A percentile compares a stretch with the other conserved stretches of the same genome.
These are phyloP conservation scores for Thamnaconus septentrionalis DNA, from an alignment of 2,113 vertebrate genomes.

Conservation along the genomic window DNA sequence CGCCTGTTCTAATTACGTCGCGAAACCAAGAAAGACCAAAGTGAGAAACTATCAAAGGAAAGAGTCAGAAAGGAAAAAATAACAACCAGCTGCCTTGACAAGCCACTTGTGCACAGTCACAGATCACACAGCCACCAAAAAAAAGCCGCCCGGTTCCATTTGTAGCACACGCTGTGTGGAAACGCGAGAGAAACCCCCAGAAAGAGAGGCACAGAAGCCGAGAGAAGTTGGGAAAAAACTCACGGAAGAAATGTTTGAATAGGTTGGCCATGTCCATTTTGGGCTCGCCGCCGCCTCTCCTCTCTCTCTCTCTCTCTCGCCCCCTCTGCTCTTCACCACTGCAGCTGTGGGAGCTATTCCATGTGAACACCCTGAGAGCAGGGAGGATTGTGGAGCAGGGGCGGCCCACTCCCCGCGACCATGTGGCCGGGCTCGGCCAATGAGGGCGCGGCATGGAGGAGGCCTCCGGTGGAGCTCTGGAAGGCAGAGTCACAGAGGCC, in stretches of 20 bases:
- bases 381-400: conserved; percentile 61
- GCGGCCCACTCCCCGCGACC: conserved; percentile 68
- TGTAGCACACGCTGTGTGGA: no score
- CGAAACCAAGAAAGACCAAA: conserved; percentile 15
- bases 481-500: conserved; percentile 58
- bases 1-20: conserved; percentile 22
- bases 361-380: conserved; percentile 74
- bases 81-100: background rate
- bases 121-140: conserved; percentile 30
- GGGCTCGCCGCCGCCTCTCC: conserved; percentile 63
- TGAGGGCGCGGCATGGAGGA: conserved; percentile 34
- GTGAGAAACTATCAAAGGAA: conserved; percentile 6
- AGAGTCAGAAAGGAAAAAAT: conserved; percentile 23
- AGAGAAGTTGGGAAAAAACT: conserved; percentile 70
- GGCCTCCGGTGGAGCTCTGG: conserved; percentile 56
- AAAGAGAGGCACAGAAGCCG: conserved; percentile 7
- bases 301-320: conserved; percentile 63
- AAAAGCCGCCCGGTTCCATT: no score
- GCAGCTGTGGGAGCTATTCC: conserved; percentile 78
- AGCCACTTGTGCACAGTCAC: conserved; percentile 23
- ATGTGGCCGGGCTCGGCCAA: conserved; percentile 79
- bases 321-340: conserved; percentile 72
- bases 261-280: conserved; percentile 87
- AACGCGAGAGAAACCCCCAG: background rate
- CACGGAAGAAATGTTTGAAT: conserved; percentile 88